Base-by-base conservation (phyloP, 2,113 vertebrate species). In the Gadus macrocephalus region DNA sequence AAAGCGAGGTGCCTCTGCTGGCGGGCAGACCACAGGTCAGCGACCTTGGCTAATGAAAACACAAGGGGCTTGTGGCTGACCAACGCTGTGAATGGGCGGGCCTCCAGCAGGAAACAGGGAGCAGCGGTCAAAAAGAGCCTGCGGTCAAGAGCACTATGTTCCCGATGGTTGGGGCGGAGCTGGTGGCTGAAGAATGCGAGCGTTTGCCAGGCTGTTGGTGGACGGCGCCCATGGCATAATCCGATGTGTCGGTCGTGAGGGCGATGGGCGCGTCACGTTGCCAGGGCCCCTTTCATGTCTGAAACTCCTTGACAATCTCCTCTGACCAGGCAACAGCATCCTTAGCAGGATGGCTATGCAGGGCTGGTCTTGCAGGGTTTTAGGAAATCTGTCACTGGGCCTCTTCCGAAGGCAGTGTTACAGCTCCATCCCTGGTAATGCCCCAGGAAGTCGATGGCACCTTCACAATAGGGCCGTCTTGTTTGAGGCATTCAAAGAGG, bases 391-490 rank as follows among this genome's bases (percentile, higher is more conserved):
- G 15, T 3, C 15, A 53, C 53, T 12, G 53, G 15, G 53, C 8
- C 53, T 2, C 53, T 8, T 53, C 15, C 15, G 53, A 53, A 8
- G 15, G 53, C 8, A 53, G 15, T 12, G 53, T 8, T 15, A 53
- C 15, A 8, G 53, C 53, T 12, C 53, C 53, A 3, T 61, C 55
- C 15, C 15, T 61, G 2, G 62, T 61, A 68, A 75, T 27, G 16
- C 11, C 67, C 17, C 11, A 70, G 63, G 62, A 65, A 75, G 14
- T 66, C 16, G 22, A 65, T 60, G 15, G 25, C 3, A 53, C 31
- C 20, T 65, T 65, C 38, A 65, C 19, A 16, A 71, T 66, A 15
- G 58, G 42, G 6, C 69, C 38, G 19, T 69, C 66, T 8, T 49
- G 19, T 4, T 35, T 56, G 14, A 74, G 60, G 20, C 15, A 7